A percentile compares a stretch with the other conserved stretches of the same genome.
Conservation (phyloP, 2,797 vertebrate genomes). For the Florisuga fusca region DNA sequence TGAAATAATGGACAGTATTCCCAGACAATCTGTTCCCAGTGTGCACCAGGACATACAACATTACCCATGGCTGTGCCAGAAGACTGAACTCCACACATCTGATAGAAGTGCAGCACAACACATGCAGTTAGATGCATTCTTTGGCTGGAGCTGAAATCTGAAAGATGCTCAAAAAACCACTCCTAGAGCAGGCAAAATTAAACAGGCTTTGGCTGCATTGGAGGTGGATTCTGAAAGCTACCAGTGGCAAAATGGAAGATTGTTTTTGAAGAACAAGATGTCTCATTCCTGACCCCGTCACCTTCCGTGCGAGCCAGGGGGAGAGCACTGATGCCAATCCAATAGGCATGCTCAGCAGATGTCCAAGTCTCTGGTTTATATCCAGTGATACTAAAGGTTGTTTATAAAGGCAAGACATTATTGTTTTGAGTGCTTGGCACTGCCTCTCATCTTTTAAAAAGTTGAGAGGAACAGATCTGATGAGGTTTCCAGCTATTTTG, state of each 20-base stretch:
- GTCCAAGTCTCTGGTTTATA: slow-evolving; percentile 48
- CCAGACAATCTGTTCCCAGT: slow-evolving; percentile 1
- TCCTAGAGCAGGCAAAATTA: neutral
- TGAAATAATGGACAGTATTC: neutral
- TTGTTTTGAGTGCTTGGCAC: slow-evolving; percentile 49
- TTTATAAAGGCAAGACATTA: slow-evolving; percentile 68
- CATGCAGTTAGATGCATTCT: rapidly evolving
- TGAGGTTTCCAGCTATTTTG: slow-evolving; percentile 66
- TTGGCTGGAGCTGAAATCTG: neutral
- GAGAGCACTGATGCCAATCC: slow-evolving; percentile 42
- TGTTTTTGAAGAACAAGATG: slow-evolving; percentile 60
- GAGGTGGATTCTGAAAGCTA: slow-evolving; percentile 20
- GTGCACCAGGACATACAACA: neutral
- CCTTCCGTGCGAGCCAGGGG: slow-evolving; percentile 8
- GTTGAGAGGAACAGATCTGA: slow-evolving; percentile 24
- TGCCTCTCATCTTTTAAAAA: slow-evolving; percentile 41
- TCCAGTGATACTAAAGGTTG: slow-evolving; percentile 56
- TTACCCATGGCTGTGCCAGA: neutral
- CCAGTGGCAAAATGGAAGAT: slow-evolving; percentile 36
- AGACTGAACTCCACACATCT: neutral
- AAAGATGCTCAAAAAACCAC: neutral
- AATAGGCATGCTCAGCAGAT: slow-evolving; percentile 29
- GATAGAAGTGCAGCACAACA: neutral
- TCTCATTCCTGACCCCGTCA: slow-evolving; percentile 58
- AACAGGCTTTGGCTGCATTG: neutral